A percentile compares a stretch with the other conserved stretches of the same genome.
These are phyloP conservation scores for Hyalella azteca DNA, from an alignment of 2,888 invertebrate genomes.

Conservation along the genomic window DNA sequence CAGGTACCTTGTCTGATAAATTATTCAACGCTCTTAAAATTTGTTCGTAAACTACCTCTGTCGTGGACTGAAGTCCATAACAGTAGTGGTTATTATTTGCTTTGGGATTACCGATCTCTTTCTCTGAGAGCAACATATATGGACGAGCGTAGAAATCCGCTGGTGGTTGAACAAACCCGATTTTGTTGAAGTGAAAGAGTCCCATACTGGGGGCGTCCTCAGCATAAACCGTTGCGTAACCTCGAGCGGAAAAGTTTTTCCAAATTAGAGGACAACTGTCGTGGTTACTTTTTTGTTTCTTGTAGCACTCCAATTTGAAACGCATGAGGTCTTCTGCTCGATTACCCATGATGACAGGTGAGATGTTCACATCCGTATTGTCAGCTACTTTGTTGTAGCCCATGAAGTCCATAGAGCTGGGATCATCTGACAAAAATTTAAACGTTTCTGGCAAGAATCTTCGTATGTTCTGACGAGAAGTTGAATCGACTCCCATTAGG, in stretches of 20 bases:
- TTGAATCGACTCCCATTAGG: constrained; percentile 38
- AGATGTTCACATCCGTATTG: constrained; percentile 87
- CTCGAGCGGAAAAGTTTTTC: constrained; percentile 75
- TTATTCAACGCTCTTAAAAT: background rate
- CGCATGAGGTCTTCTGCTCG: constrained; percentile 70
- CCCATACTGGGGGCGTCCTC: constrained; percentile 83
- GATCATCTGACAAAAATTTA: constrained; percentile 5
- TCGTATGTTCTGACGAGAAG: constrained; percentile 30
- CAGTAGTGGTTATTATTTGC: background rate
- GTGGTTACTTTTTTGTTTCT: constrained; percentile 70
- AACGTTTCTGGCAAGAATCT: constrained; percentile 35
- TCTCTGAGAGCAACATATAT: constrained; percentile 73
- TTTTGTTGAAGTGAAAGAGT: constrained; percentile 79
- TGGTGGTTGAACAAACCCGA: constrained; percentile 78
- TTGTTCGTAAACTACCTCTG: background rate
- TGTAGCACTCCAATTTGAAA: constrained; percentile 68
- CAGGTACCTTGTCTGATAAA: background rate
- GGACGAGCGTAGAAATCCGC: constrained; percentile 85
- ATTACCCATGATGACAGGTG: constrained; percentile 78
- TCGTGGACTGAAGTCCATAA: background rate
- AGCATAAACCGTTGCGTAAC: constrained; percentile 78
- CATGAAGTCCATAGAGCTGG: constrained; percentile 5
- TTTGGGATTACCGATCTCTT: constrained; percentile 71
- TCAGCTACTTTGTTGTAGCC: constrained; percentile 83
- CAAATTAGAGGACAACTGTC: constrained; percentile 85